Evolutionary conservation across 2,888 invertebrate species (phyloP).

Genomic region (Sminthurides aquaticus): DNA sequence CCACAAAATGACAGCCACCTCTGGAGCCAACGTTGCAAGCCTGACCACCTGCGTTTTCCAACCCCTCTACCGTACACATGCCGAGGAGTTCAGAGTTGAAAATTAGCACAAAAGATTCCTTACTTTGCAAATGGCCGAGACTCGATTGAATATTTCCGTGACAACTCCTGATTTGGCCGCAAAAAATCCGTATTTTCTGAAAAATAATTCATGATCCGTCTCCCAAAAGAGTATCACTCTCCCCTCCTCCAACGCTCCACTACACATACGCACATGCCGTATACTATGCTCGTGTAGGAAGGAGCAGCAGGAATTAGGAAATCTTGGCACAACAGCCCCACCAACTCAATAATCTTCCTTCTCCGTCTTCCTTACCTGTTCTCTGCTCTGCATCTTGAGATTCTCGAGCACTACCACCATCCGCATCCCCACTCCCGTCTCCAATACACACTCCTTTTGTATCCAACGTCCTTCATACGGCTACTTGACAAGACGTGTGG

Average conservation of each 20-base stretch:
- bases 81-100: not conserved
- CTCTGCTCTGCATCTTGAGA: not conserved
- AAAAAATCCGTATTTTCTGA: constrained; percentile 21
- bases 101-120: constrained; percentile 2
- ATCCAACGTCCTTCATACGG: no score
- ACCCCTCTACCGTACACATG: not conserved
- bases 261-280: not conserved
- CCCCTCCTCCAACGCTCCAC: not conserved
- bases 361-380: not conserved
- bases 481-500: no score
- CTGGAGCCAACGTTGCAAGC: no score
- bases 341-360: not conserved
- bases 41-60: not conserved
- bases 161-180: constrained; percentile 18
- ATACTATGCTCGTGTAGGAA: not conserved
- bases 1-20: not conserved
- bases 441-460: no score
- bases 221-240: not conserved
- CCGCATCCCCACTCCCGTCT: not conserved
- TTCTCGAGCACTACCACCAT: not conserved
- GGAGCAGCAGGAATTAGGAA: not conserved
- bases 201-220: constrained; percentile 18
- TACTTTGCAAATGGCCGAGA: constrained; percentile 23
- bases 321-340: not conserved
- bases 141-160: constrained; percentile 14